These are phyloP conservation scores for Macheiramphus alcinus DNA, from an alignment of 2,113 vertebrate genomes.

Conservation along the genomic window DNA sequence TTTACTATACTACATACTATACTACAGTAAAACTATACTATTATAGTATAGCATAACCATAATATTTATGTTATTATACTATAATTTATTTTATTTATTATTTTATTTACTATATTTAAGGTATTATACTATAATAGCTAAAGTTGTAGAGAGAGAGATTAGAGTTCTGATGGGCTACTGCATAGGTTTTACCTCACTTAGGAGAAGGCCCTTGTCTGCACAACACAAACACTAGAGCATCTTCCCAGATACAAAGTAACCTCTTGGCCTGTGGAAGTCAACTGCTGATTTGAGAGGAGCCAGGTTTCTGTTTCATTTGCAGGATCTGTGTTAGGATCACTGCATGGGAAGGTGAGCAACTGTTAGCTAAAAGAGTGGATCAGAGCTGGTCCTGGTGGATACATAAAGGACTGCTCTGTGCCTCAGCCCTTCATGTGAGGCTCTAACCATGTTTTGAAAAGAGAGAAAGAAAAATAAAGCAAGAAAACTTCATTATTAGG, in stretches of 20 bases:
- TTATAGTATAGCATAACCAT: background rate
- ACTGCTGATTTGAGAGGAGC: background rate
- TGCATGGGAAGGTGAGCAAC: background rate
- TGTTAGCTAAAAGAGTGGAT: background rate
- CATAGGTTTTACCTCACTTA: background rate
- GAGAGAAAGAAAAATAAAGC: background rate
- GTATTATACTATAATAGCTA: background rate
- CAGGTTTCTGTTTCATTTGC: background rate
- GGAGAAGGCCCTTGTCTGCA: background rate
- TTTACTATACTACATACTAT: background rate
- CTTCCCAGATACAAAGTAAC: background rate
- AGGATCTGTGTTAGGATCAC: background rate
- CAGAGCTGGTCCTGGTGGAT: background rate
- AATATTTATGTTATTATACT: background rate
- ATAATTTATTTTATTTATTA: background rate
- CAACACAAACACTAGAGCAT: background rate
- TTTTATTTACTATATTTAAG: background rate
- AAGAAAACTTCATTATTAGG: constrained; percentile 13
- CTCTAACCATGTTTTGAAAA: background rate
- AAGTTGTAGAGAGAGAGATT: background rate
- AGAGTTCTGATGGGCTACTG: background rate
- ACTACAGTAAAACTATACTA: background rate
- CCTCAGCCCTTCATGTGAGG: background rate
- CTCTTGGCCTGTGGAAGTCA: background rate
- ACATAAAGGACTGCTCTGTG: background rate